A percentile compares a stretch with the other conserved stretches of the same genome.
Conservation (phyloP, 2,797 vertebrate species). For the Silurus lanzhouensis region DNA sequence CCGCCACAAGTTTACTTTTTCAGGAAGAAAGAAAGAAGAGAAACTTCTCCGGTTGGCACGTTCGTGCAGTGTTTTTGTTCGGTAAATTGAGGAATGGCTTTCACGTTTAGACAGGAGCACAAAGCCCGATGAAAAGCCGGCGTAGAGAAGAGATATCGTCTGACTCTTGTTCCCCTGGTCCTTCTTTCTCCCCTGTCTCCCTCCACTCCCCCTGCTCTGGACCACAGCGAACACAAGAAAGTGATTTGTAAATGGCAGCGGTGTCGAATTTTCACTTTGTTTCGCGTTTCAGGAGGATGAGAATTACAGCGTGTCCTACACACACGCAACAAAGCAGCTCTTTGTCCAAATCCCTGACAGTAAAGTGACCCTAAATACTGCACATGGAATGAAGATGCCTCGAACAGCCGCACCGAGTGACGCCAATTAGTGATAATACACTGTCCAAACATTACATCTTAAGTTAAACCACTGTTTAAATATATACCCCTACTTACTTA, state of each 20-base stretch:
- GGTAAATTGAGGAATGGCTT: slow-evolving; percentile 73
- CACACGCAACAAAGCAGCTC: slow-evolving; percentile 67
- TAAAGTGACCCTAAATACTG: slow-evolving; percentile 67
- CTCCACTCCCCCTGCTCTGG: not conserved
- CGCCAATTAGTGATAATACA: slow-evolving; percentile 16
- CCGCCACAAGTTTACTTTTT: not conserved
- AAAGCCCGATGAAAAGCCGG: slow-evolving; percentile 76
- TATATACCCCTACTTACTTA: not conserved
- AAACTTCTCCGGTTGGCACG: slow-evolving; percentile 60
- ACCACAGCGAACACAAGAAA: slow-evolving; percentile 59
- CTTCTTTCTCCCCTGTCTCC: not conserved
- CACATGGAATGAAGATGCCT: slow-evolving; percentile 68
- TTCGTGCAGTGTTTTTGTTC: slow-evolving; percentile 69
- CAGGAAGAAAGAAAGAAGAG: not conserved
- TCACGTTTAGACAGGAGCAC: slow-evolving; percentile 68
- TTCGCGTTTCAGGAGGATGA: slow-evolving; percentile 56
- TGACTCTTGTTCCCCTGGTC: slow-evolving; percentile 45
- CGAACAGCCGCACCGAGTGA: not conserved
- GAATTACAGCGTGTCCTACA: slow-evolving; percentile 70
- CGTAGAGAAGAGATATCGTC: slow-evolving; percentile 71
- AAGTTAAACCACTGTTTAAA: not conserved
- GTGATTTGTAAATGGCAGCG: slow-evolving; percentile 67
- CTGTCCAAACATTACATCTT: not conserved
- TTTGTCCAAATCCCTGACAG: slow-evolving; percentile 75
- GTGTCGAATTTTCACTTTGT: slow-evolving; percentile 63